Conservation (phyloP, 1,140 invertebrate genomes). For the Caenorhabditis briggsae region DNA sequence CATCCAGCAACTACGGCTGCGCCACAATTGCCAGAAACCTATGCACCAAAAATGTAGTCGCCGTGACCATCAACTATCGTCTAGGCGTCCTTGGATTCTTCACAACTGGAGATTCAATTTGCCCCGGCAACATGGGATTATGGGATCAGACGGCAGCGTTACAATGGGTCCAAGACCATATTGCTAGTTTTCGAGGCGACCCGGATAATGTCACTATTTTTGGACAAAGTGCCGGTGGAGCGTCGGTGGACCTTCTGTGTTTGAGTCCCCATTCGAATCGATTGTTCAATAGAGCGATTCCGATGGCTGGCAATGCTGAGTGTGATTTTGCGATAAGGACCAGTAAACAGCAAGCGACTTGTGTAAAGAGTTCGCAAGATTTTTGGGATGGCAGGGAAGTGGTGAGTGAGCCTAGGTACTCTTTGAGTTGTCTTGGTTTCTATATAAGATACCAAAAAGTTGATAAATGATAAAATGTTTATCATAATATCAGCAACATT, state of each 20-base stretch:
- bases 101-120: conserved; percentile 75
- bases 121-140: conserved; percentile 78
- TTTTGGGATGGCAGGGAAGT: conserved; percentile 11
- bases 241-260: conserved; percentile 60
- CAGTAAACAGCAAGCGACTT: conserved; percentile 18
- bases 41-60: conserved; percentile 71
- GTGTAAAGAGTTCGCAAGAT: conserved; percentile 25
- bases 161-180: conserved; percentile 78
- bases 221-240: conserved; percentile 75
- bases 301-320: conserved; percentile 25
- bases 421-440: no score
- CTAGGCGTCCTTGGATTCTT: conserved; percentile 77
- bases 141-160: conserved; percentile 78
- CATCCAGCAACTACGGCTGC: conserved; percentile 91
- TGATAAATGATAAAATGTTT: no score
- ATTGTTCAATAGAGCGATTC: conserved; percentile 14
- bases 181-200: conserved; percentile 81
- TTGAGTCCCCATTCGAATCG: conserved; percentile 60
- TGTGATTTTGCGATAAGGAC: conserved; percentile 50
- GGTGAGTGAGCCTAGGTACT: not conserved
- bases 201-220: conserved; percentile 78
- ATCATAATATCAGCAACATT: no score
- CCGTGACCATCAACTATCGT: conserved; percentile 71
- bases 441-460: no score
- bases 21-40: conserved; percentile 57